Evolutionary conservation across 2,113 vertebrate genomes (phyloP), one percentile per base, ranked within the genome.

Genomic region (Monopterus albus): DNA sequence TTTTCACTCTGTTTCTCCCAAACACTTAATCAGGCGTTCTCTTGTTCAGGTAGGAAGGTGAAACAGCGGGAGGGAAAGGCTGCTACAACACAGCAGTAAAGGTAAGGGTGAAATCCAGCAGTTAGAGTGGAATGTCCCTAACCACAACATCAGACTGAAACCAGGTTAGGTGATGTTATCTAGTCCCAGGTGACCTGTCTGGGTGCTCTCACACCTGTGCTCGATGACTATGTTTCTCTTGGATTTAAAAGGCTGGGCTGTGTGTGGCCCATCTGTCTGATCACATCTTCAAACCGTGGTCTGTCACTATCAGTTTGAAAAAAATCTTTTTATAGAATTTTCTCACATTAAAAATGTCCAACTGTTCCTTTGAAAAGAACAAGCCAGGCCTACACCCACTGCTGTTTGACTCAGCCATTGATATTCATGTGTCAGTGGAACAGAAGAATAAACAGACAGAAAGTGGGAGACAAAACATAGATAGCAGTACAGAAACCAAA

Each of bases 1-100:
- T 88, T 89, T 85, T 80, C 73, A 86, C 57, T 67, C 59, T 2
- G 12, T 43, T 74, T 45, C 47, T 75, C 49, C 52, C 46, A 47
- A 62, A 65, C 59, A 62, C 53, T 72, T 51, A 3, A 28, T 9
- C 49, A 46, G 56, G 11, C 55, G 6, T 36, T 69, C 50, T 62
- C 51, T 53, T n/a, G 45, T 23, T 45, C 50, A 63, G 58, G 56
- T 71, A 39, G 50, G 21, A 61, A 63, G 62, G 51, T 50, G 36
- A 63, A 61, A 33, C 33, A 33, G 36, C 67, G 58, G 0, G 7
- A 65, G 52, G 13, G 42, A 52, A 66, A 45, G 8, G 25, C 65
- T 33, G 43, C n/a, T 20, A 5, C 18, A 31, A 13, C 20, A 21
- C 12, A 1, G 63, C 75, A 76, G 66, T n/a, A n/a, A 83, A 59